Conservation (phyloP, 2,797 vertebrate species). For the Cynodonichthys magdalenae region DNA sequence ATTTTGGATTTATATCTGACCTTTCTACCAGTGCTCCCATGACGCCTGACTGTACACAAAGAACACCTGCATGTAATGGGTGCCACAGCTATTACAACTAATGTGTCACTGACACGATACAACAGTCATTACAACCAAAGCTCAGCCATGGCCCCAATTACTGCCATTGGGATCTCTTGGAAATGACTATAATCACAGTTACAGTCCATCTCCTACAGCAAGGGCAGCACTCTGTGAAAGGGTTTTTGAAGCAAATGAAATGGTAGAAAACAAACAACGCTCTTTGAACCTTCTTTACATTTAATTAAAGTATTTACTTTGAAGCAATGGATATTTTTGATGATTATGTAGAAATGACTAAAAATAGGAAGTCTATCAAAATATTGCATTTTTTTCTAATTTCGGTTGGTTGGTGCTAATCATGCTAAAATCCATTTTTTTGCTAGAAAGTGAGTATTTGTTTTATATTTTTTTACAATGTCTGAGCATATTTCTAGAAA, state of each 20-base stretch:
- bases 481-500: slow-evolving; percentile 18
- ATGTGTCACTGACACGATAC: slow-evolving; percentile 10
- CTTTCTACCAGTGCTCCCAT: not conserved
- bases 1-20: not conserved
- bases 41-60: not conserved
- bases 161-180: slow-evolving; percentile 1
- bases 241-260: not conserved
- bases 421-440: not conserved
- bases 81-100: slow-evolving; percentile 8
- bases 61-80: not conserved
- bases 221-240: slow-evolving; percentile 4
- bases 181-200: slow-evolving; percentile 20
- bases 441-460: not conserved
- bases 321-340: slow-evolving; percentile 1
- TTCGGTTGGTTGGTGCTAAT: slow-evolving; percentile 2
- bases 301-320: not conserved
- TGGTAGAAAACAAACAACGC: not conserved
- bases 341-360: too few relatives aligned
- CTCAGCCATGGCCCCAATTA: slow-evolving; percentile 5
- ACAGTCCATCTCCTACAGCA: slow-evolving; percentile 5
- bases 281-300: not conserved
- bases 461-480: not conserved
- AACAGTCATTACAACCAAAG: slow-evolving; percentile 18
- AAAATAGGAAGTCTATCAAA: not conserved
- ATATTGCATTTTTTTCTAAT: not conserved